A percentile compares a stretch with the other conserved stretches of the same genome.
Evolutionary conservation across 1,140 invertebrate genomes (phyloP).

Genomic region (Achroia grisella): DNA sequence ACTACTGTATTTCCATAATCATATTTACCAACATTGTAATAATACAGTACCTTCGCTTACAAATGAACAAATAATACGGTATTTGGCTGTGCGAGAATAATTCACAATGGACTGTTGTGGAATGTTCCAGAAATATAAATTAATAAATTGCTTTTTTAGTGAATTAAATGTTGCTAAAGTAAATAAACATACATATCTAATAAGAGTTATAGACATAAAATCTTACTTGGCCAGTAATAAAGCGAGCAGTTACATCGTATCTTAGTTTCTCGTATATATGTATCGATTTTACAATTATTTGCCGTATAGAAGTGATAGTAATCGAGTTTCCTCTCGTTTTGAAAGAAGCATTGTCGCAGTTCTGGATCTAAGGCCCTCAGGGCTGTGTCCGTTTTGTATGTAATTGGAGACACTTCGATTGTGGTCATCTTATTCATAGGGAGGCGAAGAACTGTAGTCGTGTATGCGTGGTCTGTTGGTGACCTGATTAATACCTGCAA

Average conservation of each 20-base stretch:
- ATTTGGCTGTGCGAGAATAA: no score
- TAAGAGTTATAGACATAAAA: constrained; percentile 4
- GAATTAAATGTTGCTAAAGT: no score
- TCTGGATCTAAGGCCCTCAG: constrained; percentile 44
- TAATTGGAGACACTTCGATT: constrained; percentile 55
- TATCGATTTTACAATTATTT: constrained; percentile 56
- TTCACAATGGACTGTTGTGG: no score
- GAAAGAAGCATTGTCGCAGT: constrained; percentile 76
- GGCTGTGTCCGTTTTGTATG: constrained; percentile 46
- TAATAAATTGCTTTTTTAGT: no score
- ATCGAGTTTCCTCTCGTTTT: constrained; percentile 71
- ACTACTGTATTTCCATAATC: no score
- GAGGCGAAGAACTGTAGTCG: constrained; percentile 47
- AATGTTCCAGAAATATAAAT: no score
- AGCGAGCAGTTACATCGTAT: constrained; percentile 46
- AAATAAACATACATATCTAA: no score
- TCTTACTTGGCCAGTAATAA: constrained; percentile 59
- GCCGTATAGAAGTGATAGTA: constrained; percentile 57
- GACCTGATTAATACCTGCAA: constrained; percentile 55
- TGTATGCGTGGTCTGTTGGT: constrained; percentile 54
- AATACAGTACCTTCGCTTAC: no score
- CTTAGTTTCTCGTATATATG: constrained; percentile 40
- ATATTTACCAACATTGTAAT: no score
- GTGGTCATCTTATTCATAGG: constrained; percentile 64
- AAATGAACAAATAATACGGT: no score